These are phyloP conservation scores for Germaria angustata DNA, from an alignment of 2,888 invertebrate genomes.

Conservation along the genomic window DNA sequence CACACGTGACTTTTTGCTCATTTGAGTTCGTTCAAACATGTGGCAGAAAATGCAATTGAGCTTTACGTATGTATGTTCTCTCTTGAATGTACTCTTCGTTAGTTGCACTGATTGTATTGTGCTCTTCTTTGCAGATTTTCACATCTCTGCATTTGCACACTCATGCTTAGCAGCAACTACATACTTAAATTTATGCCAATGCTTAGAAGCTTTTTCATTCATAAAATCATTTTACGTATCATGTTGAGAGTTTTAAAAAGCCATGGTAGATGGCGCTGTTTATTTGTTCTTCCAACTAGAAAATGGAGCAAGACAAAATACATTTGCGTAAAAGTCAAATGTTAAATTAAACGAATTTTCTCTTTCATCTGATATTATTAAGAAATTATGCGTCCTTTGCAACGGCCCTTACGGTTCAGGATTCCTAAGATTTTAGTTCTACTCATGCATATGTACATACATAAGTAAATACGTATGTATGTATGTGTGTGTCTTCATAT, in stretches of 20 bases:
- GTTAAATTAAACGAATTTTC: no score
- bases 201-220: conserved; percentile 56
- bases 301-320: no score
- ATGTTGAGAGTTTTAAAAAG: conserved; percentile 16
- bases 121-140: neutral
- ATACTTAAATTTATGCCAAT: neutral
- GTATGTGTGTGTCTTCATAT: no score
- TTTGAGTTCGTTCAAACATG: conserved; percentile 4
- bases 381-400: no score
- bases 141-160: neutral
- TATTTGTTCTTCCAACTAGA: neutral
- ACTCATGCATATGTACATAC: neutral
- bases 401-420: no score
- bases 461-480: no score
- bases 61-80: neutral
- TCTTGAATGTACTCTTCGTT: neutral
- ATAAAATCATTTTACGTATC: conserved; percentile 15
- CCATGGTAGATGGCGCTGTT: conserved; percentile 50
- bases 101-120: neutral
- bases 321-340: no score
- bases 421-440: no score
- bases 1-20: conserved; percentile 49
- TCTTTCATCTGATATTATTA: no score
- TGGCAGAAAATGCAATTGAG: conserved; percentile 14
- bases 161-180: no score